These are phyloP conservation scores for Epinephelus malabaricus DNA, from an alignment of 2,797 vertebrate genomes.

Conservation along the genomic window DNA sequence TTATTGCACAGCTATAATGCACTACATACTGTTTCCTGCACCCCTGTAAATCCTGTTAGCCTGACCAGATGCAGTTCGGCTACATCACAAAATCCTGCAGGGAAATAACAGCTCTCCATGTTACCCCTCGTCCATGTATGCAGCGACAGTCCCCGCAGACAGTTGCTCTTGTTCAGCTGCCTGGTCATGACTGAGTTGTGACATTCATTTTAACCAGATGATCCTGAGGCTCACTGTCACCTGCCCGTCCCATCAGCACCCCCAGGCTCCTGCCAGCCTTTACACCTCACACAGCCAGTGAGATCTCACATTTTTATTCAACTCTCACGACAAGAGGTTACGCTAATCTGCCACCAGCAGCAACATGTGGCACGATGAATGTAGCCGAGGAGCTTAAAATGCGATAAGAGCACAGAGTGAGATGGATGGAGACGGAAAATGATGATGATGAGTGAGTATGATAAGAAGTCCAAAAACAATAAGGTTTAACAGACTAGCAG, in stretches of 20 bases:
- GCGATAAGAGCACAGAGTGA: constrained; percentile 48
- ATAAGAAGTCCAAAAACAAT: constrained; percentile 28
- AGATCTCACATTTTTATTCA: constrained; percentile 60
- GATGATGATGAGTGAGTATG: constrained; percentile 33
- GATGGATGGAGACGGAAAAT: constrained; percentile 28
- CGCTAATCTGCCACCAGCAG: constrained; percentile 52
- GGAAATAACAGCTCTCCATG: constrained; percentile 43
- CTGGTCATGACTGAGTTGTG: constrained; percentile 58
- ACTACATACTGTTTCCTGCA: constrained; percentile 18
- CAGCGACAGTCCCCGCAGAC: constrained; percentile 32
- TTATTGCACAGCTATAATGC: constrained; percentile 2
- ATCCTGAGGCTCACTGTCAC: constrained; percentile 31
- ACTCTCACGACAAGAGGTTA: constrained; percentile 40
- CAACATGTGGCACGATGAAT: constrained; percentile 54
- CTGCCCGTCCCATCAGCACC: constrained; percentile 7
- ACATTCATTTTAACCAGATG: constrained; percentile 69
- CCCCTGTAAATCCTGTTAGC: constrained; percentile 34
- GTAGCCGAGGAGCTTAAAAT: constrained; percentile 48
- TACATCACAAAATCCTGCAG: constrained; percentile 44
- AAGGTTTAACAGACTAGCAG: background rate
- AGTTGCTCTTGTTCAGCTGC: constrained; percentile 34
- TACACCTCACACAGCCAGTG: constrained; percentile 18
- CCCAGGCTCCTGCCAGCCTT: constrained; percentile 14
- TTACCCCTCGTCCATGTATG: constrained; percentile 33
- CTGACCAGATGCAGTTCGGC: constrained; percentile 28